phyloP scores from a whole-genome alignment of 2,113 vertebrate genomes.

The Oryzias javanicus region DNA sequence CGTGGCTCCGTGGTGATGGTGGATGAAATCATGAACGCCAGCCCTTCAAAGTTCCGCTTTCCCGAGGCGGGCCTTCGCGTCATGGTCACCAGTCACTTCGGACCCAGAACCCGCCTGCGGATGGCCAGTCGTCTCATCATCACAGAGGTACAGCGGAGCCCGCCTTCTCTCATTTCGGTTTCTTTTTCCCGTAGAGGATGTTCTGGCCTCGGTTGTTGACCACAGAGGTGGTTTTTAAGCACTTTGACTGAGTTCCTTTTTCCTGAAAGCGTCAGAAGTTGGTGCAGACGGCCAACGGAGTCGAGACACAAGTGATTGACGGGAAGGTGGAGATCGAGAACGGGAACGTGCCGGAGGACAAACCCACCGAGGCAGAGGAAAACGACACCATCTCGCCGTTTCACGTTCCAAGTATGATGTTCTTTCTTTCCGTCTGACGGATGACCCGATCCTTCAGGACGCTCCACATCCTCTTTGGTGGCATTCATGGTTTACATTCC shows the following conservation, averaged over 20 bases:
- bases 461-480: background rate
- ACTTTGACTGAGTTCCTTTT: constrained; percentile 59
- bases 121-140: constrained; percentile 98
- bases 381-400: constrained; percentile 85
- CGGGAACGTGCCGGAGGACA: constrained; percentile 87
- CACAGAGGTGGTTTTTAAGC: background rate
- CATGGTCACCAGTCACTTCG: constrained; percentile 97
- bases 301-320: constrained; percentile 84
- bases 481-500: background rate
- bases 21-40: constrained; percentile 93
- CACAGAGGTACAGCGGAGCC: constrained; percentile 84
- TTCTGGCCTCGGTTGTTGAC: no score
- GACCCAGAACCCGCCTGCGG: constrained; percentile 91
- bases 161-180: background rate
- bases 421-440: background rate
- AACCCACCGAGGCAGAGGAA: constrained; percentile 74
- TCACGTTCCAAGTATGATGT: constrained; percentile 61
- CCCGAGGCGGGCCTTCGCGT: constrained; percentile 91
- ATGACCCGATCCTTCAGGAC: background rate
- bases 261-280: constrained; percentile 89
- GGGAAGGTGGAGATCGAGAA: constrained; percentile 90
- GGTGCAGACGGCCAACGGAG: constrained; percentile 86
- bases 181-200: background rate
- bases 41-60: constrained; percentile 91
- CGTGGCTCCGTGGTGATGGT: constrained; percentile 92